Base-by-base conservation (phyloP, 2,888 invertebrate genomes). In the Ceratothoa steindachneri region DNA sequence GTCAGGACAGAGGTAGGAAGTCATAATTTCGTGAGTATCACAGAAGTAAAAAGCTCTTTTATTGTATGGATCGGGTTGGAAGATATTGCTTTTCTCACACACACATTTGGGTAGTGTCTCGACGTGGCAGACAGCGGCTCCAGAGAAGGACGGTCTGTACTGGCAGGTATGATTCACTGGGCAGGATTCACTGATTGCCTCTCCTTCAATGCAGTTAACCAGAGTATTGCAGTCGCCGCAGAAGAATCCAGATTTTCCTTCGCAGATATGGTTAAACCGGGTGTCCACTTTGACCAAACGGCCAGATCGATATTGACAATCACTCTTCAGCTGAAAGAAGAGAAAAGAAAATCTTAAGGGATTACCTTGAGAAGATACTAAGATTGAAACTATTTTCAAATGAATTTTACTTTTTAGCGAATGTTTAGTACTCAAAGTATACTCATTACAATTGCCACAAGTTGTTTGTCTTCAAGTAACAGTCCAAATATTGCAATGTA, bases 181-280 rank as follows among this genome's bases (percentile, higher is more conserved):
- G n/a, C 67, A 67, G 7, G 7, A 15, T 31, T 67, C 19, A 4
- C 30, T 22, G 19, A 30, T 30, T n/a, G 67, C 67, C n/a, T 30
- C 30, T 7, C 67, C 67, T n/a, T 67, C 67, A 22, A 67, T 29
- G 31, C 67, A 67, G 22, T 67, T n/a, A 27, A 67, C n/a, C 19
- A 67, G 19, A 9, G 41, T 67, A 7, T 67, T 30, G 31, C 67
- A 67, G 15, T 22, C 30, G n/a, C 30, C 30, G 19, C 67, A 67
- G 29, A 67, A n/a, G 31, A 67, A 67, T 15, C 31, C 67, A 22
- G 60, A 60, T 12, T 9, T 24, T 12, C 24, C 60, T 1, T n/a
- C 19, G 27, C 60, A 60, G 1, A 60, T 22, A 24, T 60, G 60
- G n/a, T 24, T 60, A n/a, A 60, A 24, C n/a, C 24, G 22, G 24